phyloP scores from a whole-genome alignment of 2,888 invertebrate species.

The Drosophila affinis region DNA sequence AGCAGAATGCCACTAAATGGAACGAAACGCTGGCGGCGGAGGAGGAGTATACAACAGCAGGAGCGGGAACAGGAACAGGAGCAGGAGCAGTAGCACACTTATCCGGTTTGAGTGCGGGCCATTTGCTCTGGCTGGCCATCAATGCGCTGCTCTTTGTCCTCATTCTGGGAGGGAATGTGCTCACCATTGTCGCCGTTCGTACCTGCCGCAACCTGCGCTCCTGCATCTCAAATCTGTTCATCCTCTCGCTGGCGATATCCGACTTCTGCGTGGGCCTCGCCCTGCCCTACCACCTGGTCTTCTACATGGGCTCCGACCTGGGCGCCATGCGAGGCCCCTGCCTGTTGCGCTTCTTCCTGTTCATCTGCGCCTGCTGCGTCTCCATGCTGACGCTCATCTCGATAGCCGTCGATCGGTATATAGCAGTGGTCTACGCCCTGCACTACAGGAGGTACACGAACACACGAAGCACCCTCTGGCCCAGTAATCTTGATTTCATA shows the following conservation, averaged over 20 bases:
- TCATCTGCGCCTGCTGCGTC: conserved; percentile 90
- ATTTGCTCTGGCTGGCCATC: conserved; percentile 86
- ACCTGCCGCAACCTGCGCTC: conserved; percentile 88
- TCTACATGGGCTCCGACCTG: conserved; percentile 87
- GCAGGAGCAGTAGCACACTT: neutral
- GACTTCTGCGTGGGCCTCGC: conserved; percentile 91
- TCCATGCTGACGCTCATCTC: conserved; percentile 91
- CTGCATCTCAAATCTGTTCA: conserved; percentile 90
- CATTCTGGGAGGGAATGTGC: conserved; percentile 89
- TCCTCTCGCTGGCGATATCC: conserved; percentile 90
- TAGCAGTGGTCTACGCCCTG: conserved; percentile 91
- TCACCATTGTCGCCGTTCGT: conserved; percentile 90
- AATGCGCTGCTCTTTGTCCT: conserved; percentile 88
- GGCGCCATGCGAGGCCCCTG: conserved; percentile 87
- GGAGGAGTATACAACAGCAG: neutral
- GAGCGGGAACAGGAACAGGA: neutral
- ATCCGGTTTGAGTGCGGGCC: conserved; percentile 41
- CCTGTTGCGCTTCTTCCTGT: conserved; percentile 89
- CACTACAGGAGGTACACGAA: conserved; percentile 87
- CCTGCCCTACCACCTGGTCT: conserved; percentile 90
- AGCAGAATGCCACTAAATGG: neutral
- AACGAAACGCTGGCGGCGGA: neutral
- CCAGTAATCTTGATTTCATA: no score
- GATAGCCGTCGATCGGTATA: conserved; percentile 91
- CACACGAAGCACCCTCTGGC: neutral